Base-by-base conservation (phyloP, 2,113 vertebrate genomes). In the Picathartes gymnocephalus region DNA sequence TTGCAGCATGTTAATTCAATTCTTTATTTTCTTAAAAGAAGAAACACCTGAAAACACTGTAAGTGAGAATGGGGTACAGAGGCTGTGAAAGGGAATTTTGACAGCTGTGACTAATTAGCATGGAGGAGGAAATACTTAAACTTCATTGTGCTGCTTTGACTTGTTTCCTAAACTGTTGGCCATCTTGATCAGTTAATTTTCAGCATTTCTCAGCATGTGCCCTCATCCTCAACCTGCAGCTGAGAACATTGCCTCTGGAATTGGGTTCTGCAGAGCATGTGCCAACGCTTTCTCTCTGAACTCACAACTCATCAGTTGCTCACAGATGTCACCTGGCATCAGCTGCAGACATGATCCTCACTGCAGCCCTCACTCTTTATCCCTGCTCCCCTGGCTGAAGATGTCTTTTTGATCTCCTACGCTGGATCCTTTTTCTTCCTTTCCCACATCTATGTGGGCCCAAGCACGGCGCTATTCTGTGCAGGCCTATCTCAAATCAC, bases 111-210 rank as follows among this genome's bases (percentile, higher is more conserved):
- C 45, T 85, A 68, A 89, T 71, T 86, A 91, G 21, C 24, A 93
- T 19, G 44, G 25, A 82, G 50, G 25, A 93, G 35, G 25, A 77
- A 86, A 83, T 20, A 35, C 31, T 84, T 78, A 15, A 69, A 80
- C 30, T 78, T 90, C 51, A 51, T 44, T 6, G 4, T 54, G 33
- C 39, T 54, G 30, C 66, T 92, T 66, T 92, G 68, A 88, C 47
- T 83, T 86, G 23, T 83, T 95, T 90, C 76, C 60, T 77, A 66
- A 94, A 77, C n/a, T 31, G 18, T 45, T 86, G 64, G 42, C 14
- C 0, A 0, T 31, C 58, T 72, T 33, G 23, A 70, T 73, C 81
- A 65, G 74, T 37, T 77, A 61, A 72, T 92, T 69, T 80, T 86
- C 58, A 86, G 24, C 37, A 48, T 87, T 93, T 93, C 53, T 76